A percentile compares a stretch with the other conserved stretches of the same genome.
These are phyloP conservation scores for Champsocephalus gunnari DNA, from an alignment of 2,797 vertebrate genomes.

Conservation along the genomic window DNA sequence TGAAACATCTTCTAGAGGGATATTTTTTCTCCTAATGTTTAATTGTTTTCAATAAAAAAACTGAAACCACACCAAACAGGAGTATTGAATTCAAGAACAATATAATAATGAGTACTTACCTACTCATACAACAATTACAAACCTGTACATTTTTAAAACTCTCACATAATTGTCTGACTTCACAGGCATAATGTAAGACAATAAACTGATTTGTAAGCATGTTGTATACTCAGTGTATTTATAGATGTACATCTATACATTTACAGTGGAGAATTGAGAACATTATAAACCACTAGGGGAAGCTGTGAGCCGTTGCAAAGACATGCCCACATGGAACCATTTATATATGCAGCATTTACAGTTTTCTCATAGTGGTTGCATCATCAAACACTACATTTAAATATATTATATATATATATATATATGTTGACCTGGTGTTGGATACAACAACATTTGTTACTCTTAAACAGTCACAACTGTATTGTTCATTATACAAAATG, in stretches of 20 bases:
- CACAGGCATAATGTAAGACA: not conserved
- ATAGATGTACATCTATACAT: not conserved
- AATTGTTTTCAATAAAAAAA: not conserved
- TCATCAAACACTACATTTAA: not conserved
- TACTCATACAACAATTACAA: not conserved
- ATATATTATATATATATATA: too few relatives aligned
- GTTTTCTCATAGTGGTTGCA: not conserved
- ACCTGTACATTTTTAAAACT: not conserved
- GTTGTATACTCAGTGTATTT: not conserved
- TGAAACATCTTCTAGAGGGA: not conserved
- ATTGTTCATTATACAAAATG: too few relatives aligned
- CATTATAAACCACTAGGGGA: slow-evolving; percentile 49
- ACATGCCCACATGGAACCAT: not conserved
- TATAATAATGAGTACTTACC: not conserved
- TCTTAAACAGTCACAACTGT: too few relatives aligned
- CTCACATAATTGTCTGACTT: not conserved
- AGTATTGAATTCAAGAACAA: not conserved
- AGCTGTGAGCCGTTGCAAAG: slow-evolving; percentile 3
- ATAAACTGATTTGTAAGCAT: not conserved
- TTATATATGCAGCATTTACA: not conserved
- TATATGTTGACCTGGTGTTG: too few relatives aligned
- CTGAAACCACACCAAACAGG: not conserved
- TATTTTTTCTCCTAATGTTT: not conserved
- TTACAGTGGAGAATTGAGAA: not conserved
- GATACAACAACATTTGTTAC: too few relatives aligned